Base-by-base conservation (phyloP, 2,797 vertebrate species). In the Mastacembelus armatus region DNA sequence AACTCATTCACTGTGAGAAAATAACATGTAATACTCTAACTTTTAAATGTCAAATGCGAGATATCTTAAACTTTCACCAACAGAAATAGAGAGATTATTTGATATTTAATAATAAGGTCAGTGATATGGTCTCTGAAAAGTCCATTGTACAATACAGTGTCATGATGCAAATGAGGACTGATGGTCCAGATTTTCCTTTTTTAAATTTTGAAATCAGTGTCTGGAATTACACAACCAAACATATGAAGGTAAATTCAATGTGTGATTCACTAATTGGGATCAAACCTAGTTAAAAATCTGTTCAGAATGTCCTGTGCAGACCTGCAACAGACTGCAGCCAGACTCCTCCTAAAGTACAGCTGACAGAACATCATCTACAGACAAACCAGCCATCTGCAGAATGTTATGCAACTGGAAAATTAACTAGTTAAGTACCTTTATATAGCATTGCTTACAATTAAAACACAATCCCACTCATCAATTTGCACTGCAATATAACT, bases 201-300 rank as follows among this genome's bases (percentile, higher is more conserved):
- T 35, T 51, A 38, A 7, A 29, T 24, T 58, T 33, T 49, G 0
- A 12, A 68, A 45, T 7, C 16, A 5, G 8, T 7, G 30, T 14
- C 19, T 36, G 42, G n/a, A 74, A 49, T 51, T 12, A 18, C 11
- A 43, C 22, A 8, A 47, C 14, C 48, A 54, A 32, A 36, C 26
- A 55, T 24, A 19, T 45, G 29, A 50, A 3, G 1, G 4, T 45
- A 42, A 39, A 44, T 27, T n/a, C n/a, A n/a, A 42, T 52, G 59
- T 69, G 60, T 45, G 68, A 76, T 44, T 71, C 32, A 55, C 15
- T 76, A 73, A 75, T 60, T 80, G 67, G 68, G 21, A 52, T 15
- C 21, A 54, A 62, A 64, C 7, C 42, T 51, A 42, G 35, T 66
- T 65, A 58, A 42, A 72, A 59, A 71, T 48, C 44, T 49, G 51